Base-by-base conservation (phyloP, 2,888 invertebrate genomes). In the Choreutis nemorana region DNA sequence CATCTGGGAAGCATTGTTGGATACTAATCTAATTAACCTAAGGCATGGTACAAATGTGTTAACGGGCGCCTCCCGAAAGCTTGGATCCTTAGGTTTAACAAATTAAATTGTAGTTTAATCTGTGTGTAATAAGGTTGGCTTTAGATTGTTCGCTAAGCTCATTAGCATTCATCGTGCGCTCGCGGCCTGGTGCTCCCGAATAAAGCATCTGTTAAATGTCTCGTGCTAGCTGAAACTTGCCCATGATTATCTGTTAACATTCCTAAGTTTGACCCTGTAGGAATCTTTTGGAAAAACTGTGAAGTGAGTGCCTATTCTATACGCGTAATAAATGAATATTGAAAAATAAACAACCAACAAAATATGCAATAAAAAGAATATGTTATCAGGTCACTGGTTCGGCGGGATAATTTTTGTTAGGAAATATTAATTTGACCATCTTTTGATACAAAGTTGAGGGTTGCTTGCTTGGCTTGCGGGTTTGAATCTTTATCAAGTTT, bases 161-260 rank as follows among this genome's bases (percentile, higher is more conserved):
- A 78, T 78, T 78, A 77, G 64, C 64, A 78, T 78, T 78, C 77
- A 72, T 64, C 61, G 66, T 62, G 64, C 71, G 75, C 66, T 61
- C 73, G 72, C 71, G 70, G 62, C 70, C 63, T 62, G 66, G 51
- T 67, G 66, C 62, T 61, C 65, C 65, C 67, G 66, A 71, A 71
- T 68, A 70, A 77, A 78, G 71, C 78, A 75, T 73, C 77, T 75
- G 78, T 73, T 78, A 78, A 78, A 78, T 77, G 75, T 78, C 77
- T 73, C 73, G 71, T 70, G 70, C 70, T 67, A 61, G 70, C 67
- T 67, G 61, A 73, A 75, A 75, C 75, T 77, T 75, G 60, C 59
- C 58, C 62, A 66, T 77, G 77, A 78, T 78, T 77, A 78, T 78
- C 77, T 78, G 78, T 77, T 77, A 77, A 78, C 75, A 78, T 73